Evolutionary conservation across 1,140 invertebrate species (phyloP).

Genomic region (Campoletis sonorensis): DNA sequence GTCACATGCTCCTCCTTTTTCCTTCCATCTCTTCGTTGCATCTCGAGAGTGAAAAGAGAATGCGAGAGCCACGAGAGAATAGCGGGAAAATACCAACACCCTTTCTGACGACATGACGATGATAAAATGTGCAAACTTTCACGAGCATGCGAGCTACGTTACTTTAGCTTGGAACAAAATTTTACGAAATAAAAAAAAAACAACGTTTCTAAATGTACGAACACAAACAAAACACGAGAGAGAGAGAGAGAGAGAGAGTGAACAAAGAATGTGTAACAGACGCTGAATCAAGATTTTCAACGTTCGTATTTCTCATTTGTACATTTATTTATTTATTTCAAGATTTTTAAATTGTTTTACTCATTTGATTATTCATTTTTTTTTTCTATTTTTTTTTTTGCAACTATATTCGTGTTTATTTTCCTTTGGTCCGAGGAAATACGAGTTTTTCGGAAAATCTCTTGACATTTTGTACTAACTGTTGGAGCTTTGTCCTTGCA

Average conservation of each 20-base stretch:
- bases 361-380: too few relatives aligned
- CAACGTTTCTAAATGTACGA: too few relatives aligned
- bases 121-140: slow-evolving; percentile 39
- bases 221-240: too few relatives aligned
- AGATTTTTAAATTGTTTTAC: not conserved
- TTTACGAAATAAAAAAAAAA: not conserved
- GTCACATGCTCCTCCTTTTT: slow-evolving; percentile 24
- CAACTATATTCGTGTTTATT: too few relatives aligned
- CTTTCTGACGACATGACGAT: slow-evolving; percentile 17
- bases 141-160: not conserved
- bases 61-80: not conserved
- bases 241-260: not conserved
- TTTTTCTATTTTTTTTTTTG: too few relatives aligned
- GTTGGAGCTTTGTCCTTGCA: not conserved
- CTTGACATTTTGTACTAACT: slow-evolving; percentile 4
- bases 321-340: not conserved
- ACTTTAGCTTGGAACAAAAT: not conserved
- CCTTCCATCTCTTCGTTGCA: not conserved
- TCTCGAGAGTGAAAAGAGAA: slow-evolving; percentile 13
- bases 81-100: slow-evolving; percentile 8
- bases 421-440: too few relatives aligned
- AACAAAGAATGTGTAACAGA: too few relatives aligned
- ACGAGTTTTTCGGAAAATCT: too few relatives aligned
- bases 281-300: not conserved
- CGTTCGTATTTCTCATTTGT: not conserved